Evolutionary conservation across 2,113 vertebrate genomes (phyloP).

Genomic region (Nesoenas mayeri): DNA sequence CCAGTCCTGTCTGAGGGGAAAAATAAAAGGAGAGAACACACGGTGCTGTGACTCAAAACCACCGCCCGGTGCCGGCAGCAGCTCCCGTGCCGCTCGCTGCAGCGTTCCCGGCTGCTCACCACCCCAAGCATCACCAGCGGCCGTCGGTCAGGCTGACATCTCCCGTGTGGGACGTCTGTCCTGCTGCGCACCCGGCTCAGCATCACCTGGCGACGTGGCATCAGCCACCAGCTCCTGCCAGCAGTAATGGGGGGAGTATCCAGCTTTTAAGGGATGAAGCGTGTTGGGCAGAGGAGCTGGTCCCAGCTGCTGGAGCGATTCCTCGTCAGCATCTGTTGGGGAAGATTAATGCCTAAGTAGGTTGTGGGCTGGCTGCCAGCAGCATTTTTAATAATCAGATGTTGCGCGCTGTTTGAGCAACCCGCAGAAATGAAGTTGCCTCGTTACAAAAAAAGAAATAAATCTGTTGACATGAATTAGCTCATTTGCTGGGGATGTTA

Average conservation of each 20-base stretch:
- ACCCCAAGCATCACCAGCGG: background rate
- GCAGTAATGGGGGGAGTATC: background rate
- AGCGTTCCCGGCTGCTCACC: accelerated
- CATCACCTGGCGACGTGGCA: background rate
- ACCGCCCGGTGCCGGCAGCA: accelerated
- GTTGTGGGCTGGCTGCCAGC: slow-evolving; percentile 59
- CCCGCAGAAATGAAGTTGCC: background rate
- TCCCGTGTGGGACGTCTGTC: background rate
- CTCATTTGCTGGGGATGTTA: background rate
- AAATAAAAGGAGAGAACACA: background rate
- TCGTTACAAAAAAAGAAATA: background rate
- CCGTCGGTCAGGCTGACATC: accelerated
- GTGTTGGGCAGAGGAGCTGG: background rate
- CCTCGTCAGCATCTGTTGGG: slow-evolving; percentile 57
- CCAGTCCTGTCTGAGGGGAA: background rate
- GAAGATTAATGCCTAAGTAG: slow-evolving; percentile 64
- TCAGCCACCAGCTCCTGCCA: background rate
- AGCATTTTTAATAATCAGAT: slow-evolving; percentile 59
- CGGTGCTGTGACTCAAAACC: background rate
- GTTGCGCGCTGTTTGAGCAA: background rate
- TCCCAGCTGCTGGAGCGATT: background rate
- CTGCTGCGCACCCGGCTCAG: accelerated
- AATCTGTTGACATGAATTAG: background rate
- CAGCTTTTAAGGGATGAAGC: slow-evolving; percentile 53
- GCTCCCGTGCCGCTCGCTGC: background rate